These are phyloP conservation scores for Castor canadensis DNA, from an alignment of 2,113 vertebrate genomes.

Conservation along the genomic window DNA sequence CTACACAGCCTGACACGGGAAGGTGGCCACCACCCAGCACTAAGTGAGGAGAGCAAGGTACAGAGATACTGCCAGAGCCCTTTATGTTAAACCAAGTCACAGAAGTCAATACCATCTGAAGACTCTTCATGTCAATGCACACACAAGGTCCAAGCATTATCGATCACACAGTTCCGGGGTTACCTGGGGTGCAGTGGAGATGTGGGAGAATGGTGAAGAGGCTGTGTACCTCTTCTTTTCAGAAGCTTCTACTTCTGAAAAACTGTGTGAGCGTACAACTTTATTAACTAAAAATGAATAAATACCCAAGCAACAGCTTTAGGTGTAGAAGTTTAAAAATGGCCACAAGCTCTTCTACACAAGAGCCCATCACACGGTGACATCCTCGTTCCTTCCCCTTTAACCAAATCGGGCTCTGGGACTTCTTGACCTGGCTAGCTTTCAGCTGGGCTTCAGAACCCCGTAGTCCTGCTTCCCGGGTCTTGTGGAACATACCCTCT, in stretches of 20 bases:
- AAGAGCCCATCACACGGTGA: background rate
- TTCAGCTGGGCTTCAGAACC: background rate
- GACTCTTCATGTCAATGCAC: fast-evolving
- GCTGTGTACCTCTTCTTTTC: fast-evolving
- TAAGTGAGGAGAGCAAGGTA: background rate
- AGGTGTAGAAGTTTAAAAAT: background rate
- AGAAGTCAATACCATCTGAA: background rate
- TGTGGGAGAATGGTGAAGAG: fast-evolving
- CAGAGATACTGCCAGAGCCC: background rate
- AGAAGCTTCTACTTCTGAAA: fast-evolving
- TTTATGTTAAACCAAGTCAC: background rate
- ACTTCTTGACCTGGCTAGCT: fast-evolving
- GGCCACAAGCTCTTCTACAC: background rate
- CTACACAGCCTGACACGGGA: fast-evolving
- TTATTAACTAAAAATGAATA: background rate
- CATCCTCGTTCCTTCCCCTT: background rate
- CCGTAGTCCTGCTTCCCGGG: fast-evolving
- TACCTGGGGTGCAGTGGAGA: fast-evolving
- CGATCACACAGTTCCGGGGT: background rate
- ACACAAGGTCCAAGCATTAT: fast-evolving
- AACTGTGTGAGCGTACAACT: fast-evolving
- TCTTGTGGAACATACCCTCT: background rate
- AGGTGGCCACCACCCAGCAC: fast-evolving
- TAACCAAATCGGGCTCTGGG: background rate
- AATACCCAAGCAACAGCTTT: background rate